Base-by-base conservation (phyloP, 2,888 invertebrate species). In the Diploptera punctata region DNA sequence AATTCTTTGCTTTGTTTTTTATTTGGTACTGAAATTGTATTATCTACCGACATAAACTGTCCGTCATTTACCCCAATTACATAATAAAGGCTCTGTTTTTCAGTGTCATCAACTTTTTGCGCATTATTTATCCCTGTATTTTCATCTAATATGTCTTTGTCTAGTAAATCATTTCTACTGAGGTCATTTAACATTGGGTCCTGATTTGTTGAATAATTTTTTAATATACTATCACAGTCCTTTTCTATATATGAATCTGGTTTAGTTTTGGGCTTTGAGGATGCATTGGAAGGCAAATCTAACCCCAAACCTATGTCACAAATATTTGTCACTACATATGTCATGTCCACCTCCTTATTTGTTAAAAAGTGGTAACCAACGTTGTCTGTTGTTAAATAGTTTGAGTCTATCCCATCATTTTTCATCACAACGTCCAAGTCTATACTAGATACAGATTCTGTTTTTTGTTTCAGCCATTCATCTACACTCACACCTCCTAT, bases 401-500 rank as follows among this genome's bases (percentile, higher is more conserved):
- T 62, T 13, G 61, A 38, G 47, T 74, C 74, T 24, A 74, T 68
- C 10, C 43, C 72, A 18, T 68, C 74, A 60, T 29, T 72, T 33
- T 70, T 73, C 72, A 74, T 81, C 65, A 79, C 77, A 13, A 77
- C 71, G 68, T 81, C 81, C 75, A 81, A 77, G 47, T 81, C 81
- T 72, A 81, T 79, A 69, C 76, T 79, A 49, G 80, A 77, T 5
- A 79, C 77, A 18, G 80, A 78, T 31, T 81, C 81, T 4, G 79
- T 79, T 13, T 80, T 77, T 7, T 78, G 79, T 74, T 81, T 81
- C 49, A 82, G 76, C 82, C 82, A 82, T 77, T 81, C 81, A 73
- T 82, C 82, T 52, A 82, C 81, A 65, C 79, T 80, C 10, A 70
- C 70, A 70, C 26, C 61, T 13, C 31, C 54, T 57, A 69, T 52